A percentile compares a stretch with the other conserved stretches of the same genome.
Conservation (phyloP, 1,140 invertebrate species). For the Diplogasteroides magnus region DNA sequence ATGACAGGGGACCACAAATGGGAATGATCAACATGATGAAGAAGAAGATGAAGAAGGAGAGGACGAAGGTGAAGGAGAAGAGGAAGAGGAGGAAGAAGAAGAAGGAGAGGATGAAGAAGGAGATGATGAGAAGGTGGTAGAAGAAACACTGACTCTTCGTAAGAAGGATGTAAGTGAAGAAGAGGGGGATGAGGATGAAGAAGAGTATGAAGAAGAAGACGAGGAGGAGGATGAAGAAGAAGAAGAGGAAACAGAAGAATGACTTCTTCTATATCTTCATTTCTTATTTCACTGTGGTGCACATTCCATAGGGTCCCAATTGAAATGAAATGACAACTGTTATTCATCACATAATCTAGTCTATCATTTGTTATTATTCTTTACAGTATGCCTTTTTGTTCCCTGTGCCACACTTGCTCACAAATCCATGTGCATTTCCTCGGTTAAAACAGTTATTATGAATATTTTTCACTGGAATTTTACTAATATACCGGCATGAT, state of each 20-base stretch:
- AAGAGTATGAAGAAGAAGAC: constrained; percentile 21
- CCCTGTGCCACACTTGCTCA: constrained; percentile 2
- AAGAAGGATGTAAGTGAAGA: constrained; percentile 7
- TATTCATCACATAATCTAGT: too few species aligned
- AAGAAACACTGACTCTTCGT: not conserved
- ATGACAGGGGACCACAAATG: constrained; percentile 12
- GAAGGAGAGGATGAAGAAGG: constrained; percentile 12
- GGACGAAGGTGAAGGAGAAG: constrained; percentile 22
- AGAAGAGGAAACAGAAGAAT: constrained; percentile 4
- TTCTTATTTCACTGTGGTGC: too few species aligned
- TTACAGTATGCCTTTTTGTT: too few species aligned
- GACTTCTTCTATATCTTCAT: too few species aligned
- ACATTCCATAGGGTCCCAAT: too few species aligned
- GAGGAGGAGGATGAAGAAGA: constrained; percentile 24
- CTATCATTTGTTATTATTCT: too few species aligned
- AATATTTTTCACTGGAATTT: too few species aligned
- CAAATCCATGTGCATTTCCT: not conserved
- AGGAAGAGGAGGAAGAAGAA: constrained; percentile 12
- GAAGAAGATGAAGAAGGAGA: constrained; percentile 22
- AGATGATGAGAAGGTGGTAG: not conserved
- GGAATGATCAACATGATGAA: constrained; percentile 23
- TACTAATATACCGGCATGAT: too few species aligned
- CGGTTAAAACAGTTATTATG: too few species aligned
- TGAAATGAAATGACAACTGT: too few species aligned
- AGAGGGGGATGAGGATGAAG: constrained; percentile 15